Percentiles rank a stretch among this genome's conserved stretches.
These are phyloP conservation scores for Allacma fusca DNA, from an alignment of 2,888 invertebrate genomes.

Conservation along the genomic window DNA sequence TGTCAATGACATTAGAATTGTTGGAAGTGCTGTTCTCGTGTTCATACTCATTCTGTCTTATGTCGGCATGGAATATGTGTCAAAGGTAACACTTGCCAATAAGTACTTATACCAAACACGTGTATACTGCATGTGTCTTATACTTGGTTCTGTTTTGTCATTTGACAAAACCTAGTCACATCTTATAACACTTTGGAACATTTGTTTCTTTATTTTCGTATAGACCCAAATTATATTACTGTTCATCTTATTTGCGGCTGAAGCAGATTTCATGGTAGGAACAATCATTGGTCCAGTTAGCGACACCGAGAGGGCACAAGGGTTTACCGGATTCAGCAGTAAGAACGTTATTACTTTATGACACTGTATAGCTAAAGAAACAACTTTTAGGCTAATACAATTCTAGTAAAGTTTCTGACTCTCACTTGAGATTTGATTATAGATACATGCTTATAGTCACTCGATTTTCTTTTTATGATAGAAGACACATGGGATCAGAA, in stretches of 20 bases:
- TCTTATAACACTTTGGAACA: too few species aligned
- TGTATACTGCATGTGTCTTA: too few species aligned
- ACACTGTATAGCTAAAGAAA: too few species aligned
- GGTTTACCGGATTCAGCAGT: conserved; percentile 87
- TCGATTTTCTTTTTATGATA: conserved; percentile 62
- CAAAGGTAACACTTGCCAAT: conserved; percentile 65
- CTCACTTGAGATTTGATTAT: neutral
- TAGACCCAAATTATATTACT: conserved; percentile 78
- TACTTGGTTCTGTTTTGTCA: too few species aligned
- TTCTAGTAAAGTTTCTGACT: neutral
- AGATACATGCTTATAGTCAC: too few species aligned
- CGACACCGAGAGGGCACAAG: conserved; percentile 71
- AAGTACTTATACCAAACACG: too few species aligned
- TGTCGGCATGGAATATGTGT: conserved; percentile 71
- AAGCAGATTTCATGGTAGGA: conserved; percentile 89
- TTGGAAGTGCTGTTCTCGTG: conserved; percentile 70
- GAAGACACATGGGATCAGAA: conserved; percentile 74
- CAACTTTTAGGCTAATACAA: too few species aligned
- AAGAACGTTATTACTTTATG: conserved; percentile 62
- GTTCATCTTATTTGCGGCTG: conserved; percentile 83
- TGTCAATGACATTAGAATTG: conserved; percentile 81
- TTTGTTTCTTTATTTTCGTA: too few species aligned
- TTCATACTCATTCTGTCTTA: conserved; percentile 68
- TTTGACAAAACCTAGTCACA: too few species aligned
- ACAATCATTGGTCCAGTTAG: conserved; percentile 78